phyloP scores from a whole-genome alignment of 2,113 vertebrate species.

The Nothoprocta pentlandii region DNA sequence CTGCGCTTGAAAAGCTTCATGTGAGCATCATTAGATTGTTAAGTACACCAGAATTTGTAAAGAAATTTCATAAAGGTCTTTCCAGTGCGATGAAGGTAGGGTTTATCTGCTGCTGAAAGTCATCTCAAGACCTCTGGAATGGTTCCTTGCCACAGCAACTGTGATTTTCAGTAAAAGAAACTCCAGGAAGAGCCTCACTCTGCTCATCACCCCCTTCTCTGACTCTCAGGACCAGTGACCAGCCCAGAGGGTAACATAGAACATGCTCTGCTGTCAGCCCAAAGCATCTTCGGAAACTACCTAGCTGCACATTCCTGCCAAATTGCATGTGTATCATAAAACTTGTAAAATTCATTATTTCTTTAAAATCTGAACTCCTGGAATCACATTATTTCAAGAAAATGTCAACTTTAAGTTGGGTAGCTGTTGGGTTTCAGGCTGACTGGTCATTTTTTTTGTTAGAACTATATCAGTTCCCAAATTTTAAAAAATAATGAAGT shows the following conservation, averaged over 20 bases:
- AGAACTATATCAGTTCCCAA: too few relatives aligned
- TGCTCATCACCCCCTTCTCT: neutral
- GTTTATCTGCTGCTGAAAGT: neutral
- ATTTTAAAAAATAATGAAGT: neutral
- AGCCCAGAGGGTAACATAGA: neutral
- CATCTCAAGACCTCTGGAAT: neutral
- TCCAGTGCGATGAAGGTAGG: neutral
- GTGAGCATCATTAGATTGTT: rapidly evolving
- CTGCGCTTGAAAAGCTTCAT: neutral
- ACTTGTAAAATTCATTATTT: neutral
- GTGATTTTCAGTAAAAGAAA: neutral
- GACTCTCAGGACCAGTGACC: rapidly evolving
- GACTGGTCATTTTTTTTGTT: neutral
- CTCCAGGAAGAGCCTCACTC: neutral
- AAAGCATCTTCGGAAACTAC: neutral
- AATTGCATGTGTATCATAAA: neutral
- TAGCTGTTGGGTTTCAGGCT: neutral
- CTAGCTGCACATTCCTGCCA: neutral
- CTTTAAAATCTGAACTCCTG: neutral
- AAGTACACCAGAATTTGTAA: neutral
- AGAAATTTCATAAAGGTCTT: neutral
- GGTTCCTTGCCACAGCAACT: neutral
- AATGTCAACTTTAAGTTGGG: neutral
- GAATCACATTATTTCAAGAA: neutral
- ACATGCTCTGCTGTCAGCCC: neutral